Evolutionary conservation across 1,140 invertebrate species (phyloP), one percentile per base, ranked within the genome.

Genomic region (Drosophila ercepeae): DNA sequence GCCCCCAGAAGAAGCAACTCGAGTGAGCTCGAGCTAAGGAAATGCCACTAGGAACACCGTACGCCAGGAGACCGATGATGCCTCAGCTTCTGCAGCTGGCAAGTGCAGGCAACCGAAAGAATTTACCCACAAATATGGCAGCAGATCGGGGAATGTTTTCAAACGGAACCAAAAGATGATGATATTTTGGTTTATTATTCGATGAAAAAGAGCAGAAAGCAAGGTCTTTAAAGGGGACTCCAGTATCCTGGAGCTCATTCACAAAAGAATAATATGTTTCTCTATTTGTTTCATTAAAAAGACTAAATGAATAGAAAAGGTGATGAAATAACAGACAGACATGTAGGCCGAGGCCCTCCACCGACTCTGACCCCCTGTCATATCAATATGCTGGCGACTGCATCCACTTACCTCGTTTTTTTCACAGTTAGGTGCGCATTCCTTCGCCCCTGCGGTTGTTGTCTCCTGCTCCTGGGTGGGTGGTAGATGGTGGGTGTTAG

Each of bases 11-110:
- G 72, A 41, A 72, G 61, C 75, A 61, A 58, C 68, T 86, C 59
- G 45, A 63, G 81, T 74, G 81, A 81, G 78, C 68, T 77, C 81
- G 60, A 69, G 81, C 68, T 65, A 82, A 84, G 81, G 81, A 64
- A 84, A 86, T 76, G 75, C 64, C 78, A 63, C 52, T 52, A 84
- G 64, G 68, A 59, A 13, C 8, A 5, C 39, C 21, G 36, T 21
- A 49, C 59, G 58, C 54, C 60, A 50, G 53, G 59, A 77, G 54
- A 32, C 16, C 25, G 60, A 42, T 55, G 46, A 48, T 9, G 21
- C 46, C 53, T 18, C 55, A 32, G 36, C 49, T 25, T 13, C 45
- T 69, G 48, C 50, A 44, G 42, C 32, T 72, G 79, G 53, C 71
- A 79, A 75, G 32, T 72, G 75, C 71, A 83, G 63, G 70, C 60